Evolutionary conservation across 2,888 invertebrate genomes (phyloP), one percentile per base, ranked within the genome.

Genomic region (Eudemis profundana): DNA sequence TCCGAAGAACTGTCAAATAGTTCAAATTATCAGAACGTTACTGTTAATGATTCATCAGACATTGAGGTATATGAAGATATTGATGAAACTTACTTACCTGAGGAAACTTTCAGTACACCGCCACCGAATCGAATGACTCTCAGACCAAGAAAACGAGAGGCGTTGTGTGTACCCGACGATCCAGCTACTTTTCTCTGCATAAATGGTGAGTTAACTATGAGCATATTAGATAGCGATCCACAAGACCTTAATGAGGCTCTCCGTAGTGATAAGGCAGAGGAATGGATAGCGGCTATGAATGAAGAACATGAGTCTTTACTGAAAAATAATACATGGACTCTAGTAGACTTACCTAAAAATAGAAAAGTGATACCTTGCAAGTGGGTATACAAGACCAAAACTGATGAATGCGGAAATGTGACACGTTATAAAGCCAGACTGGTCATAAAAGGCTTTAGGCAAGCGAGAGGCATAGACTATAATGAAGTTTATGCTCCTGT

Each of bases 341-440:
- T 70, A n/a, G 47, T 40, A 4, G 56, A 68, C 12, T 42, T 67
- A 46, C 72, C 73, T 17, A 4, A n/a, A 40, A 50, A 44, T 1
- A 73, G 72, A 60, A 68, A 53, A 10, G 54, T 59, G 3, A 59
- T 70, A 56, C 71, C 69, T 12, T 68, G 69, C 36, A 70, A 71
- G 61, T 72, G 72, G 71, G 68, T 74, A 4, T 72, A 44, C 46
- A 73, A 72, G 62, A 72, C 64, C 0, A 72, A 72, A 40, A 62
- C 47, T 7, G 64, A 69, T 53, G 50, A 57, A 15, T 44, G 59
- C 19, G 71, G 69, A 10, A 42, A 68, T 7, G 54, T 72, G 7
- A 15, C 51, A 1, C 50, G 64, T 7, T 71, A 63, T 15, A 73
- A 72, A 38, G 72, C 73, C 0, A 67, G 72, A 50, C 50, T 74